Percentiles rank a stretch among this genome's conserved stretches.
Conservation (phyloP, 2,113 vertebrate genomes). For the Syngnathus typhle region DNA sequence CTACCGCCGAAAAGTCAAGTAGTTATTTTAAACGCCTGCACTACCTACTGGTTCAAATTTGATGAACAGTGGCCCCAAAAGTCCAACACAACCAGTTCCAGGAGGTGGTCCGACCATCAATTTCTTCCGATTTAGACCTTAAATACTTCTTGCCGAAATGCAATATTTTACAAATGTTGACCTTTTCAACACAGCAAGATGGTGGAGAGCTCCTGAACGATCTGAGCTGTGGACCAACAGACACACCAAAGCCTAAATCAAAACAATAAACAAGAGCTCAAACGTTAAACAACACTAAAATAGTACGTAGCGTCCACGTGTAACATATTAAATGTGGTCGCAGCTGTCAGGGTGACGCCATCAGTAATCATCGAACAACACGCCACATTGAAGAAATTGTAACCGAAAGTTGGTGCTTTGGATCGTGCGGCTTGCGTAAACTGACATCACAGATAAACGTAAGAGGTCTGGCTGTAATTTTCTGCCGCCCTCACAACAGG, state of each 20-base stretch:
- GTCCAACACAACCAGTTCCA: background rate
- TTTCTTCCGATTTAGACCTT: background rate
- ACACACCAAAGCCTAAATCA: background rate
- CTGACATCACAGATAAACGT: conserved; percentile 31
- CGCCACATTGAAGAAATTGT: conserved; percentile 9
- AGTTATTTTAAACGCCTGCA: background rate
- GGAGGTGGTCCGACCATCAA: background rate
- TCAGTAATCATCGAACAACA: background rate
- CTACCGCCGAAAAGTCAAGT: background rate
- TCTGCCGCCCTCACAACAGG: conserved; percentile 26
- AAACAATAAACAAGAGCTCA: background rate
- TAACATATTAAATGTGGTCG: background rate
- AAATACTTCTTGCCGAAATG: background rate
- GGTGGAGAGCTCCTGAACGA: background rate
- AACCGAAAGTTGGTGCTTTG: conserved; percentile 32
- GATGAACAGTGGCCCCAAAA: background rate
- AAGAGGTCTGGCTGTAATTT: conserved; percentile 17
- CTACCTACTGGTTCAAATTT: background rate
- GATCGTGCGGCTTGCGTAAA: conserved; percentile 7
- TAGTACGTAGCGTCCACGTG: background rate
- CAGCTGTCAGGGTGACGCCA: conserved; percentile 1
- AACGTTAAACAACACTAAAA: background rate
- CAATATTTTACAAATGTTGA: background rate
- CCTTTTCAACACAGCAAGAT: background rate
- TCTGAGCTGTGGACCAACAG: background rate